These are phyloP conservation scores for Dasyurus viverrinus DNA, from an alignment of 2,113 vertebrate species.

Conservation along the genomic window DNA sequence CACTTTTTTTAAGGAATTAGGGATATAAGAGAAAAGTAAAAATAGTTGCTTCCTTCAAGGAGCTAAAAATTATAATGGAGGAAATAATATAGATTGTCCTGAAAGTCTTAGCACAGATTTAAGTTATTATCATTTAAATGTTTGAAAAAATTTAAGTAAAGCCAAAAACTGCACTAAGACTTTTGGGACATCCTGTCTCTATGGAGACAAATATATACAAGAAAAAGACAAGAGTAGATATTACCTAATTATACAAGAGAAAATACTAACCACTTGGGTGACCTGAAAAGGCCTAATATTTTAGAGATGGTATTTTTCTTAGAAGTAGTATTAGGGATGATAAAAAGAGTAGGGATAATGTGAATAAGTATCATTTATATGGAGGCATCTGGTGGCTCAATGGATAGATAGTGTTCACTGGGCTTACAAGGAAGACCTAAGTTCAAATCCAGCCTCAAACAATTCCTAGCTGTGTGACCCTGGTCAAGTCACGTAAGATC, in stretches of 20 bases:
- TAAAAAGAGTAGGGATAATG: neutral
- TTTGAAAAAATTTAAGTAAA: neutral
- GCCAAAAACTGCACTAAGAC: neutral
- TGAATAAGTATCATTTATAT: neutral
- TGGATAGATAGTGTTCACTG: too few species aligned
- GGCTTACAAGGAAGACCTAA: neutral
- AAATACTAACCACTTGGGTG: neutral
- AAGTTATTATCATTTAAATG: neutral
- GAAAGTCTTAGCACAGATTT: neutral
- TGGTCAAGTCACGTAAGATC: neutral
- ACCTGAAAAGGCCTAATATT: neutral
- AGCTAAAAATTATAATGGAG: neutral
- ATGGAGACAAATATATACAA: neutral
- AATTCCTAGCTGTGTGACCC: neutral
- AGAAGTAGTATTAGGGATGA: neutral
- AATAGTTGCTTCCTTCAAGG: neutral
- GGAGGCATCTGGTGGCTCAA: neutral
- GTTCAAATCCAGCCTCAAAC: neutral
- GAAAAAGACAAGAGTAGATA: neutral
- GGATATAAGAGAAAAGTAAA: neutral
- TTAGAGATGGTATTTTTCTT: neutral
- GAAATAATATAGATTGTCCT: neutral
- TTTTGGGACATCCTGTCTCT: neutral
- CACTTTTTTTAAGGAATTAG: neutral
- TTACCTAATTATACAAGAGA: neutral